Conservation (phyloP, 1,140 invertebrate species). For the Cotesia chilonis region DNA sequence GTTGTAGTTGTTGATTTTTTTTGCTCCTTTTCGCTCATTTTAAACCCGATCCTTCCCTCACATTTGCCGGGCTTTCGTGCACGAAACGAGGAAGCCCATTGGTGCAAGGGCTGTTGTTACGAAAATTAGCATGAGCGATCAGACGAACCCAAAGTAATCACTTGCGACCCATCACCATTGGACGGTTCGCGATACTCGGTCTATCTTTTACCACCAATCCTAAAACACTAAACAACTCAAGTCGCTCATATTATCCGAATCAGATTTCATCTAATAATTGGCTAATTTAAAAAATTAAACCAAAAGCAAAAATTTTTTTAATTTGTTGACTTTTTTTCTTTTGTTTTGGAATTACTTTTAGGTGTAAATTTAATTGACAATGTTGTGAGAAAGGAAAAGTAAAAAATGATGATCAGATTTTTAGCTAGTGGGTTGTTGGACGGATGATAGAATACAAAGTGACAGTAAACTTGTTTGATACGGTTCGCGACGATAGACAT, state of each 20-base stretch:
- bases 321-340: too few species aligned
- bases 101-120: conserved; percentile 33
- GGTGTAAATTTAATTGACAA: too few species aligned
- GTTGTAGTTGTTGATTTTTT: not conserved
- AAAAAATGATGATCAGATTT: not conserved
- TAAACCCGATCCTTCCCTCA: not conserved
- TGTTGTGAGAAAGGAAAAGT: too few species aligned
- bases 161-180: conserved; percentile 25
- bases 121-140: conserved; percentile 34
- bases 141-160: conserved; percentile 26
- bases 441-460: conserved; percentile 7
- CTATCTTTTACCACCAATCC: conserved; percentile 18
- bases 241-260: not conserved
- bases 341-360: too few species aligned
- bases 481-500: not conserved
- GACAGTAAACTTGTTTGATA: conserved; percentile 9
- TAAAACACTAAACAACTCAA: not conserved
- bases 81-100: conserved; percentile 23
- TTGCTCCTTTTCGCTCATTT: too few species aligned
- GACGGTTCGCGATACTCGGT: conserved; percentile 1
- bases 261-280: too few species aligned
- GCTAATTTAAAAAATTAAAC: conserved; percentile 1
- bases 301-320: not conserved
- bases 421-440: not conserved
- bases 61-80: not conserved